These are phyloP conservation scores for Cyclina sinensis DNA, from an alignment of 1,140 invertebrate genomes.

Conservation along the genomic window DNA sequence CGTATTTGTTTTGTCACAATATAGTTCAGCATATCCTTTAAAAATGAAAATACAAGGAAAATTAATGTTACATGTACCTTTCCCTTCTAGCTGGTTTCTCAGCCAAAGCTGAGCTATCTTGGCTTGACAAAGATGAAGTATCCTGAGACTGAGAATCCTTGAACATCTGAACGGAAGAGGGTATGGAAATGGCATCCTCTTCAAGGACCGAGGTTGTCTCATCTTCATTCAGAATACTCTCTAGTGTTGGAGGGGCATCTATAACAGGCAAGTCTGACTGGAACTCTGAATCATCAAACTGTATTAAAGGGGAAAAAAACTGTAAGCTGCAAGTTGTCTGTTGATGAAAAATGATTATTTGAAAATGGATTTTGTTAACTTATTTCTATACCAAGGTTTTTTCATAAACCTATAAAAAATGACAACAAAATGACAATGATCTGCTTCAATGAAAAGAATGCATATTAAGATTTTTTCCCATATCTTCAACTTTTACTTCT, in stretches of 20 bases:
- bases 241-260: constrained; percentile 92
- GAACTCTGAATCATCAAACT: constrained; percentile 94
- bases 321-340: not conserved
- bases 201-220: constrained; percentile 82
- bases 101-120: constrained; percentile 82
- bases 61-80: no score
- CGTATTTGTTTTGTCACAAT: no score
- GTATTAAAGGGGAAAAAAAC: constrained; percentile 54
- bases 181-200: constrained; percentile 82
- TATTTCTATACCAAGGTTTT: not conserved
- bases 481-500: no score
- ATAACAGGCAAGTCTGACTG: constrained; percentile 91
- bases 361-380: not conserved
- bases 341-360: not conserved
- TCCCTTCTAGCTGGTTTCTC: constrained; percentile 77
- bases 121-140: constrained; percentile 85
- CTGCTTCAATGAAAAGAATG: no score
- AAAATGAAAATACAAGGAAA: no score
- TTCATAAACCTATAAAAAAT: no score
- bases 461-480: no score
- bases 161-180: constrained; percentile 80
- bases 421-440: no score
- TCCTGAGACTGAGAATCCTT: constrained; percentile 84
- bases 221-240: constrained; percentile 94
- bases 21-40: no score